These are phyloP conservation scores for Petrolisthes cinctipes DNA, from an alignment of 2,888 invertebrate genomes.

Conservation along the genomic window DNA sequence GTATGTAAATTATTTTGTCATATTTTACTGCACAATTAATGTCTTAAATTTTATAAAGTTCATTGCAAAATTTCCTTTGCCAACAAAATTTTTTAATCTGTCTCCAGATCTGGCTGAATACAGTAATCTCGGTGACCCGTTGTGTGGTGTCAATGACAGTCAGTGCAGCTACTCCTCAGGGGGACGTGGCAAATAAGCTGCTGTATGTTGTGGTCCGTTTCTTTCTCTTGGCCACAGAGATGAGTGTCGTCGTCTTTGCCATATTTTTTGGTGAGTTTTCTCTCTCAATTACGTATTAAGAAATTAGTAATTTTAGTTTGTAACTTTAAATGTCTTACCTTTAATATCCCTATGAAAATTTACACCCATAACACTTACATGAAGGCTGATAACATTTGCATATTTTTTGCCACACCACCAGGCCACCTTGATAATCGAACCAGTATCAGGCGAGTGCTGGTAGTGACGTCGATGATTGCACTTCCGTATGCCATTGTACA, in stretches of 20 bases:
- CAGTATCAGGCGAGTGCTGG: slow-evolving; percentile 82
- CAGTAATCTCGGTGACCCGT: slow-evolving; percentile 80
- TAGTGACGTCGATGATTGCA: slow-evolving; percentile 81
- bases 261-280: slow-evolving; percentile 81
- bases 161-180: slow-evolving; percentile 78
- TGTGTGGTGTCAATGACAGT: slow-evolving; percentile 86
- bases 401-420: slow-evolving; percentile 67
- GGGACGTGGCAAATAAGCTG: slow-evolving; percentile 81
- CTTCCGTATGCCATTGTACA: slow-evolving; percentile 81
- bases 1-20: no score
- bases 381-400: no score
- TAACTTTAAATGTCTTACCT: no score
- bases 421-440: slow-evolving; percentile 85
- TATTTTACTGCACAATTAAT: no score
- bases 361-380: no score
- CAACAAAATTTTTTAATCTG: not conserved
- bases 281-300: not conserved
- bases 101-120: slow-evolving; percentile 77
- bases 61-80: not conserved
- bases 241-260: slow-evolving; percentile 87
- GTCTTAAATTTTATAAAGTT: no score
- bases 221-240: slow-evolving; percentile 83
- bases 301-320: no score
- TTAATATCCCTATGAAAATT: no score
- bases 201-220: slow-evolving; percentile 85